Evolutionary conservation across 2,888 invertebrate species (phyloP).

Genomic region (Melanostoma mellinum): DNA sequence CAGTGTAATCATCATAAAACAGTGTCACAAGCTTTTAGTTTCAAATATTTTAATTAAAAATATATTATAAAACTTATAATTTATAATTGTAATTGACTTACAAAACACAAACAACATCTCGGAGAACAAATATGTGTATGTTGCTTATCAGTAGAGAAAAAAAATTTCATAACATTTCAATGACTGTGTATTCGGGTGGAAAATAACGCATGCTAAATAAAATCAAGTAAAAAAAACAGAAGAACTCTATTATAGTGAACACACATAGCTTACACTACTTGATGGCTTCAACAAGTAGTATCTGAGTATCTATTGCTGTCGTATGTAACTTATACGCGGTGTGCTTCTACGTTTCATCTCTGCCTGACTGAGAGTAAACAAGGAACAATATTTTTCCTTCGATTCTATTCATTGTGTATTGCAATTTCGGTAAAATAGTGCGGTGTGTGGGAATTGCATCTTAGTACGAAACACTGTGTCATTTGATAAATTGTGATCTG

Average conservation of each 20-base stretch:
- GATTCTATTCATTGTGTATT: conserved; percentile 1
- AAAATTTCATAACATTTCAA: conserved; percentile 67
- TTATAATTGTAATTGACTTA: conserved; percentile 39
- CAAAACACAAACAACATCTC: conserved; percentile 53
- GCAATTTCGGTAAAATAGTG: conserved; percentile 23
- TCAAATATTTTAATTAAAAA: conserved; percentile 22
- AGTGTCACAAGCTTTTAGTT: conserved; percentile 48
- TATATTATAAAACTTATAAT: conserved; percentile 22
- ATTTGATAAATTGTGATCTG: conserved; percentile 34
- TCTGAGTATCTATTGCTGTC: conserved; percentile 55
- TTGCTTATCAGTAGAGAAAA: conserved; percentile 65
- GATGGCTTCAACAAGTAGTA: conserved; percentile 59
- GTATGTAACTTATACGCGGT: conserved; percentile 47
- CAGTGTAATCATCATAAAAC: conserved; percentile 22
- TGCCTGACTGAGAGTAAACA: conserved; percentile 51
- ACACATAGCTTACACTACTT: conserved; percentile 36
- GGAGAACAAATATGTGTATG: conserved; percentile 67
- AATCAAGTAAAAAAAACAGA: conserved; percentile 34
- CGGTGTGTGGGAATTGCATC: conserved; percentile 39
- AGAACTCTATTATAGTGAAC: conserved; percentile 46
- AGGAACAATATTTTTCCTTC: background rate
- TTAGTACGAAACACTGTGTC: conserved; percentile 17
- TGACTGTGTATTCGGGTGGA: conserved; percentile 59
- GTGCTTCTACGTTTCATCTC: conserved; percentile 45
- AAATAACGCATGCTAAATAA: conserved; percentile 56